phyloP scores from a whole-genome alignment of 2,888 invertebrate genomes.

The Mesopsocus fuscifrons region DNA sequence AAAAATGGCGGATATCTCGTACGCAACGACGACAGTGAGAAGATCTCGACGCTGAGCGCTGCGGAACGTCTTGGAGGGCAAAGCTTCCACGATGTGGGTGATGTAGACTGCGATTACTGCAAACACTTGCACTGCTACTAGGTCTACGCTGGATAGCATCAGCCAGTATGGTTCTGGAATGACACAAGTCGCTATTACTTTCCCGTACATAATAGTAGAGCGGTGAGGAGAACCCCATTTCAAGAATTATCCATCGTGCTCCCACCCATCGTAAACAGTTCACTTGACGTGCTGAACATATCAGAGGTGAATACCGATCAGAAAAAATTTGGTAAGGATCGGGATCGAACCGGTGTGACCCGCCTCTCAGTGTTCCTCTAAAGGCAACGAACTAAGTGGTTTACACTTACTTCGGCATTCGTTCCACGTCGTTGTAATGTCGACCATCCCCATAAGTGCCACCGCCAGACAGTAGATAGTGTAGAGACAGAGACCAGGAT shows the following conservation, averaged over 20 bases:
- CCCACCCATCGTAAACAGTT: no score
- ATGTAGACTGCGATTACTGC: constrained; percentile 29
- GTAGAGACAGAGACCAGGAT: constrained; percentile 26
- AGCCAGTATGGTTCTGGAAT: constrained; percentile 30
- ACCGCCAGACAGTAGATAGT: constrained; percentile 28
- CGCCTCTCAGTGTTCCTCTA: no score
- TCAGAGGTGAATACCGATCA: no score
- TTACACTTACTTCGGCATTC: constrained; percentile 30
- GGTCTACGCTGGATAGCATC: constrained; percentile 29
- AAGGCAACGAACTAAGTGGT: no score
- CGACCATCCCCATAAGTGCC: constrained; percentile 27
- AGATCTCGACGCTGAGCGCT: constrained; percentile 28
- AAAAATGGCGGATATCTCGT: constrained; percentile 27
- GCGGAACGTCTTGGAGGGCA: constrained; percentile 22
- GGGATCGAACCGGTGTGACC: no score
- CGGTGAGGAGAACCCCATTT: no score
- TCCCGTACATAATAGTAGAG: no score
- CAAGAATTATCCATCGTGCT: no score
- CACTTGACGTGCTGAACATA: no score
- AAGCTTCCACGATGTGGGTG: constrained; percentile 22
- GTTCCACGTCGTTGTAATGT: constrained; percentile 26
- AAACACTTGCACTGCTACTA: constrained; percentile 29
- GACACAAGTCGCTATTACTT: constrained; percentile 9
- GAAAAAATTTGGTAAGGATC: no score
- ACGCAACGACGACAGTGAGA: constrained; percentile 30